Percentiles rank a stretch among this genome's conserved stretches.
These are phyloP conservation scores for Xestia xanthographa DNA, from an alignment of 2,888 invertebrate species.

Conservation along the genomic window DNA sequence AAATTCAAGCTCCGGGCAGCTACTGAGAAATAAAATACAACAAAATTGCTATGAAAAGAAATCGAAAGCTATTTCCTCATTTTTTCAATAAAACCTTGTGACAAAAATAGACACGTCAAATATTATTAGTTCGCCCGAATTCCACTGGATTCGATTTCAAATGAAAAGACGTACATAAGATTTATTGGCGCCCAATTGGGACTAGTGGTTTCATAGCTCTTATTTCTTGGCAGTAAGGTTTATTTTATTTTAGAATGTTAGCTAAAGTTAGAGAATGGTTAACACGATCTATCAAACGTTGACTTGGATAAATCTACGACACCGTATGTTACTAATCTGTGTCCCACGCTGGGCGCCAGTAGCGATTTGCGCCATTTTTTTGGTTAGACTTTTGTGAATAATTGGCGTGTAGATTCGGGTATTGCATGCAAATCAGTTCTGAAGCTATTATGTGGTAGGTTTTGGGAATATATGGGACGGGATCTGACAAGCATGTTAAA, in stretches of 20 bases:
- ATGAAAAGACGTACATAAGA: conserved; percentile 52
- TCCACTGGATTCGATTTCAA: conserved; percentile 55
- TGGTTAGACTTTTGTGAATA: conserved; percentile 35
- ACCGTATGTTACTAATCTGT: conserved; percentile 72
- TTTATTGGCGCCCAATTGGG: conserved; percentile 63
- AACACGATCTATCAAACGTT: conserved; percentile 73
- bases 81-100: conserved; percentile 46
- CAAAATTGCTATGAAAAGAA: conserved; percentile 7
- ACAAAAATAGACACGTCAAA: conserved; percentile 58
- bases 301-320: conserved; percentile 73
- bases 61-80: conserved; percentile 21
- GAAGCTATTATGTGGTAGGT: conserved; percentile 33
- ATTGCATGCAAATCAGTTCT: conserved; percentile 50
- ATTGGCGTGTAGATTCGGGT: conserved; percentile 8
- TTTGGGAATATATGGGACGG: conserved; percentile 6
- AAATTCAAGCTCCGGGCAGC: not conserved
- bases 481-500: too few species aligned
- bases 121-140: conserved; percentile 54
- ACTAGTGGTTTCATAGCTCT: conserved; percentile 27
- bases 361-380: conserved; percentile 55
- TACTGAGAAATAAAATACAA: not conserved
- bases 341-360: conserved; percentile 70
- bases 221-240: conserved; percentile 44
- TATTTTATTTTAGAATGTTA: conserved; percentile 34
- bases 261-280: conserved; percentile 45